These are phyloP conservation scores for Cerceris ruficornis DNA, from an alignment of 2,888 invertebrate genomes.

Conservation along the genomic window DNA sequence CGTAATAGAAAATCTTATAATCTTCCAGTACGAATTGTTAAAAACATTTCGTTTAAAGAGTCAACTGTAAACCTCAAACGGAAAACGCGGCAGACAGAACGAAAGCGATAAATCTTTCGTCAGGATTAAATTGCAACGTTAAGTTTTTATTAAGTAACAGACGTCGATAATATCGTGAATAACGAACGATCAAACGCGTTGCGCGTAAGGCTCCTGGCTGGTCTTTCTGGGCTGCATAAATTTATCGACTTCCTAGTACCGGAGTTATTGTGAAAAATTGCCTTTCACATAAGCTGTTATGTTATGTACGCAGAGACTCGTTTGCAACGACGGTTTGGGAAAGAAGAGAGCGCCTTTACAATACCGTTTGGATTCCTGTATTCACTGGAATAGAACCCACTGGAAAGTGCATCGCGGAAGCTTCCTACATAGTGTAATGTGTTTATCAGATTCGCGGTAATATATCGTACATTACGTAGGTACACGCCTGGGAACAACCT, in stretches of 20 bases:
- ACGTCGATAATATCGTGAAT: background rate
- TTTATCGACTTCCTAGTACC: slow-evolving; percentile 40
- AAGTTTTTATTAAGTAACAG: background rate
- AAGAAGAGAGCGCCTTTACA: slow-evolving; percentile 50
- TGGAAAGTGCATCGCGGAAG: slow-evolving; percentile 65
- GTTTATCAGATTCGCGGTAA: slow-evolving; percentile 58
- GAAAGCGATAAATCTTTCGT: too few species aligned
- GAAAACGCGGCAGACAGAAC: too few species aligned
- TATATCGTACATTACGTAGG: slow-evolving; percentile 30
- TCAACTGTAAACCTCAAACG: too few species aligned
- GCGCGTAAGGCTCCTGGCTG: background rate
- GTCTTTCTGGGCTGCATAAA: slow-evolving; percentile 24
- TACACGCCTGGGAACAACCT: slow-evolving; percentile 42
- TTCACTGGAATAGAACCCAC: slow-evolving; percentile 47
- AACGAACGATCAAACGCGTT: background rate
- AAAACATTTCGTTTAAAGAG: too few species aligned
- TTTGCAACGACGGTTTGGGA: slow-evolving; percentile 38
- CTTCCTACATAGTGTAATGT: slow-evolving; percentile 46
- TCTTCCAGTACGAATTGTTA: too few species aligned
- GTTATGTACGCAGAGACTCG: slow-evolving; percentile 24
- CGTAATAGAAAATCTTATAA: too few species aligned
- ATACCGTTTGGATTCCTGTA: slow-evolving; percentile 55
- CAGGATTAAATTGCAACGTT: background rate
- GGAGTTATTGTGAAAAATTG: slow-evolving; percentile 31
- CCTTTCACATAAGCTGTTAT: slow-evolving; percentile 47